These are phyloP conservation scores for Chunga burmeisteri DNA, from an alignment of 2,113 vertebrate genomes.

Conservation along the genomic window DNA sequence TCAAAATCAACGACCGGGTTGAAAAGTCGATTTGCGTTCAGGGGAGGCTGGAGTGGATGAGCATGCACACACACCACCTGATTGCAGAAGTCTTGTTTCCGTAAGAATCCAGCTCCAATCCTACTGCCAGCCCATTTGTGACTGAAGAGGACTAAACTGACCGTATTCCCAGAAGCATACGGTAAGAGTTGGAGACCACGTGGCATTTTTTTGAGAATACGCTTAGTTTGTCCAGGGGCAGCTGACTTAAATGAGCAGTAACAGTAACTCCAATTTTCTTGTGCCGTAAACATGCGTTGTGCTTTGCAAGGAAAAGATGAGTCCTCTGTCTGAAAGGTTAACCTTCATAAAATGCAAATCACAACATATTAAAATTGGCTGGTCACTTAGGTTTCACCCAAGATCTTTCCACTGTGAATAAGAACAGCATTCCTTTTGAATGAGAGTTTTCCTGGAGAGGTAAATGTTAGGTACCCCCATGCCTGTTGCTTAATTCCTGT, in stretches of 20 bases:
- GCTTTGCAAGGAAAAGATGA: not conserved
- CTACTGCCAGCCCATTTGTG: not conserved
- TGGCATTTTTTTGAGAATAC: not conserved
- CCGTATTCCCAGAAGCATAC: not conserved
- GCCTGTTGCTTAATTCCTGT: not conserved
- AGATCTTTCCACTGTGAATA: not conserved
- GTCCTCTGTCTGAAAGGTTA: not conserved
- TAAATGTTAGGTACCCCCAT: not conserved
- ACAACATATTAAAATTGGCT: not conserved
- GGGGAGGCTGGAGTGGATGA: not conserved
- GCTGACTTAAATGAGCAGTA: not conserved
- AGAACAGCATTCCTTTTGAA: not conserved
- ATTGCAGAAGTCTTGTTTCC: not conserved
- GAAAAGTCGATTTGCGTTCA: not conserved
- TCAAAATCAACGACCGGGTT: not conserved
- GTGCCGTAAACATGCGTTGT: not conserved
- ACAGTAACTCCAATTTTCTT: not conserved
- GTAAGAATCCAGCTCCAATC: rapidly evolving
- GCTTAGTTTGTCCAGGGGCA: not conserved
- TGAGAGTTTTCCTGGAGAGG: not conserved
- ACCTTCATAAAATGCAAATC: not conserved
- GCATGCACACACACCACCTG: not conserved
- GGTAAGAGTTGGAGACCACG: not conserved
- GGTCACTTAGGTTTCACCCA: not conserved
- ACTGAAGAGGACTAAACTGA: not conserved